phyloP scores from a whole-genome alignment of 2,797 vertebrate species.

The Amblyraja radiata region DNA sequence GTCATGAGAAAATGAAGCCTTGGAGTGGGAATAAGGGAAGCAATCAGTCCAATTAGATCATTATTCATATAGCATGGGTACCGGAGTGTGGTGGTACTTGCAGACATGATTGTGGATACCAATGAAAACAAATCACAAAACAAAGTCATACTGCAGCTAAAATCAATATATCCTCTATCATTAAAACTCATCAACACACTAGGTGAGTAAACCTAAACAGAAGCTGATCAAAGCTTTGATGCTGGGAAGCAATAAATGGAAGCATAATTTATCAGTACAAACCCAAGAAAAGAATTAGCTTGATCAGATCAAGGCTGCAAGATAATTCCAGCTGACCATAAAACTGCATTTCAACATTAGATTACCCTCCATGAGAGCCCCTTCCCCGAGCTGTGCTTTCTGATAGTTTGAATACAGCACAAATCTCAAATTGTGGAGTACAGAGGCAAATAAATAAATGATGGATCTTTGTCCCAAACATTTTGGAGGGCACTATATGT shows the following conservation, averaged over 20 bases:
- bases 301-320: not conserved
- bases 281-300: not conserved
- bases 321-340: not conserved
- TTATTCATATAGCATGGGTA: constrained; percentile 97
- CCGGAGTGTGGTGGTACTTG: constrained; percentile 87
- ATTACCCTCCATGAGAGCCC: not conserved
- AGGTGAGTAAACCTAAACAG: not conserved
- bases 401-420: no score
- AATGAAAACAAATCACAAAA: constrained; percentile 45
- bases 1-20: constrained; percentile 95
- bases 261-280: not conserved
- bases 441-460: no score
- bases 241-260: not conserved
- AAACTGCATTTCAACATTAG: not conserved
- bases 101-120: constrained; percentile 97
- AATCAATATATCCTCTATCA: not conserved
- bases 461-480: no score
- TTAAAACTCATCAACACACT: not conserved
- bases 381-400: not conserved
- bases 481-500: no score
- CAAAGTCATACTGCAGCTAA: not conserved
- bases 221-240: no score
- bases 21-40: constrained; percentile 88
- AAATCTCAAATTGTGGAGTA: no score
- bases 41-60: constrained; percentile 87